Evolutionary conservation across 23 tunicate genomes (phyloP).

Genomic region (Diplosoma virens): DNA sequence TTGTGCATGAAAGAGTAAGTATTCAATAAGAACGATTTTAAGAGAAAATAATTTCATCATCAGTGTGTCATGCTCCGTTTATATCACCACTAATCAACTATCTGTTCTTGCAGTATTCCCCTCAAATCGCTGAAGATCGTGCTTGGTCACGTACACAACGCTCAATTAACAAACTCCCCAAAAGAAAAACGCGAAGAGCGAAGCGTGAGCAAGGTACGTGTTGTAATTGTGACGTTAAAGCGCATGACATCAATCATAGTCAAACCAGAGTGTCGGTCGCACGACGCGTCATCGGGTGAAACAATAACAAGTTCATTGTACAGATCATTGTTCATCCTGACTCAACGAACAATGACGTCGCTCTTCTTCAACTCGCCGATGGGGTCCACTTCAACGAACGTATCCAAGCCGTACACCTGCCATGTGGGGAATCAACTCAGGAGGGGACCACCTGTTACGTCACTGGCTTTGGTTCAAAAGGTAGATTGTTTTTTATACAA

Average conservation of each 20-base stretch:
- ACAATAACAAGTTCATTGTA: neutral
- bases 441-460: constrained; percentile 31
- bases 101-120: neutral
- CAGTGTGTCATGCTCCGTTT: too few species aligned
- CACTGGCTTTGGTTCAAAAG: constrained; percentile 37
- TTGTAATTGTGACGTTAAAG: too few species aligned
- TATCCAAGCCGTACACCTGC: constrained; percentile 27
- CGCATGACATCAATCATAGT: too few species aligned
- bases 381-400: constrained; percentile 35
- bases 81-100: too few species aligned
- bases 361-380: constrained; percentile 4
- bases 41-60: too few species aligned
- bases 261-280: too few species aligned
- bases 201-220: neutral
- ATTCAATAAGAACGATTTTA: too few species aligned
- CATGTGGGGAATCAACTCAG: constrained; percentile 39
- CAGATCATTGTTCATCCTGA: constrained; percentile 26
- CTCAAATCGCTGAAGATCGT: neutral
- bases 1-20: constrained; percentile 35
- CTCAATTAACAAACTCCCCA: neutral
- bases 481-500: too few species aligned
- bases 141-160: constrained; percentile 2
- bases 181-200: neutral
- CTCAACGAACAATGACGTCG: constrained; percentile 25
- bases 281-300: too few species aligned